These are phyloP conservation scores for Mimachlamys varia DNA, from an alignment of 2,888 invertebrate genomes.

Conservation along the genomic window DNA sequence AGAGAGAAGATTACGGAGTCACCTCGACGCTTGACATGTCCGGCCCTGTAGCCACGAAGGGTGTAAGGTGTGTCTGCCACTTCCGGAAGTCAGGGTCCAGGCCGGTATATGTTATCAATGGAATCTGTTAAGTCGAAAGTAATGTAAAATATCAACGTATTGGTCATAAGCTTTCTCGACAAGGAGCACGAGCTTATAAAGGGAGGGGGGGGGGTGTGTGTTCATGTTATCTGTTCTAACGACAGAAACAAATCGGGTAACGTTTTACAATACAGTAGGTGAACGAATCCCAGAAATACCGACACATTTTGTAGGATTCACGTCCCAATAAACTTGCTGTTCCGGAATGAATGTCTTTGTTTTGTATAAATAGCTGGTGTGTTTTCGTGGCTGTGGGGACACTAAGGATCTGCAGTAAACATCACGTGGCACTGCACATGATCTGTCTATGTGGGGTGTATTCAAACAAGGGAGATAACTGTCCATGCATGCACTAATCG, in stretches of 20 bases:
- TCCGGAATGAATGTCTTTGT: background rate
- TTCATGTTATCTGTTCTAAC: no score
- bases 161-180: no score
- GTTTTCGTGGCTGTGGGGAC: background rate
- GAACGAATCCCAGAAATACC: no score
- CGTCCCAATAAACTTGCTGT: background rate
- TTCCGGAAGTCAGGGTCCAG: background rate
- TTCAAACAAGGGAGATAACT: background rate
- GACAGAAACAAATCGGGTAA: no score
- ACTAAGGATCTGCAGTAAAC: background rate
- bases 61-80: background rate
- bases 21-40: conserved; percentile 7
- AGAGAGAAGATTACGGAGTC: background rate
- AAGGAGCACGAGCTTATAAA: no score
- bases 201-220: no score
- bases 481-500: background rate
- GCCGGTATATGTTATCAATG: background rate
- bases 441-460: background rate
- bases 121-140: background rate
- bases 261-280: no score
- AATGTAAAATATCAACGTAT: no score
- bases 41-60: background rate
- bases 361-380: background rate
- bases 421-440: background rate
- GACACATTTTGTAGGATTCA: no score